Conservation (phyloP, 2,888 invertebrate genomes). For the Dioctria rufipes region DNA sequence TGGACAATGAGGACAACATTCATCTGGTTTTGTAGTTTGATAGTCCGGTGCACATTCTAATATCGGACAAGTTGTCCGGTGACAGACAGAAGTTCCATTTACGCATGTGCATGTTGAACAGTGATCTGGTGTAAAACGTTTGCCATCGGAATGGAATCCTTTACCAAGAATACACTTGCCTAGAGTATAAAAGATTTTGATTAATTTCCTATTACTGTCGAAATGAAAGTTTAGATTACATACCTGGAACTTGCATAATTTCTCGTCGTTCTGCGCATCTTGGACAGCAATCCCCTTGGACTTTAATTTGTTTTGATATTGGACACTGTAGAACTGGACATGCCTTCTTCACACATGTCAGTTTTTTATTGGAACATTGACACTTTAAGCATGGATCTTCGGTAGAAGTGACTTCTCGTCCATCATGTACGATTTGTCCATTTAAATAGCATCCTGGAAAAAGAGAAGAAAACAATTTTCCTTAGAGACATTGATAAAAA, state of each 20-base stretch:
- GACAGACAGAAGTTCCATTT: constrained; percentile 86
- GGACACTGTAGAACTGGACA: constrained; percentile 93
- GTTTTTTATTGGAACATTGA: constrained; percentile 79
- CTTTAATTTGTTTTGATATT: constrained; percentile 77
- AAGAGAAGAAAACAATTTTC: constrained; percentile 55
- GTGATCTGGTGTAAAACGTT: constrained; percentile 78
- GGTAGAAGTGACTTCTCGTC: constrained; percentile 83
- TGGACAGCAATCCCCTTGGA: constrained; percentile 86
- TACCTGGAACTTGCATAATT: constrained; percentile 70
- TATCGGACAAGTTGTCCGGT: constrained; percentile 89
- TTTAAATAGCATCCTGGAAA: constrained; percentile 85
- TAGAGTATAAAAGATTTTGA: constrained; percentile 51
- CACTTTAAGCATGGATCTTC: constrained; percentile 92
- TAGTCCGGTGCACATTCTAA: constrained; percentile 86
- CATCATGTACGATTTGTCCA: constrained; percentile 85
- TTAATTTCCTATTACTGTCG: neutral
- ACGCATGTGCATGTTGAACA: constrained; percentile 90
- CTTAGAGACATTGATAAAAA: constrained; percentile 27
- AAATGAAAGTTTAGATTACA: constrained; percentile 28
- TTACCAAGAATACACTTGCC: constrained; percentile 81
- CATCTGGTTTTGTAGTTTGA: constrained; percentile 77
- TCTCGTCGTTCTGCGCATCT: constrained; percentile 69
- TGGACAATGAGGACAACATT: constrained; percentile 86
- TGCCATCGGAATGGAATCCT: constrained; percentile 77
- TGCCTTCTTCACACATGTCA: constrained; percentile 87